Conservation (phyloP, 2,113 vertebrate genomes). For the Perca schrenkii region DNA sequence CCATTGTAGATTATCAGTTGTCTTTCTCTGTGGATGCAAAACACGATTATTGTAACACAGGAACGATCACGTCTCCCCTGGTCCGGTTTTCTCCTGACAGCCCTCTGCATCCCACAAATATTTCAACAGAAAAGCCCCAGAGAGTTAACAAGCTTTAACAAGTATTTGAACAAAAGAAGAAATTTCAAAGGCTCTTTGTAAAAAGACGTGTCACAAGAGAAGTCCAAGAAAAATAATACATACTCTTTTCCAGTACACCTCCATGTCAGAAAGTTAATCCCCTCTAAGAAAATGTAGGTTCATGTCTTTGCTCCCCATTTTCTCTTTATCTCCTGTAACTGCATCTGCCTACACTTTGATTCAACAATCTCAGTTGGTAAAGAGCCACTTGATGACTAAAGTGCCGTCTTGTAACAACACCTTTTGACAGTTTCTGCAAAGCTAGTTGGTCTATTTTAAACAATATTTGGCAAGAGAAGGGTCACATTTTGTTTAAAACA, state of each 20-base stretch:
- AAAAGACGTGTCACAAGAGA: too few species aligned
- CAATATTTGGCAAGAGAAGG: background rate
- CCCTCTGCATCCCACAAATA: slow-evolving; percentile 59
- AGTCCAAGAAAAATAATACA: too few species aligned
- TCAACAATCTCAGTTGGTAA: background rate
- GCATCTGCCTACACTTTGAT: too few species aligned
- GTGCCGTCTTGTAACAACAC: background rate
- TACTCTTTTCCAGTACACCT: too few species aligned
- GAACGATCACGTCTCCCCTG: slow-evolving; percentile 18
- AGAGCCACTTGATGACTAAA: background rate
- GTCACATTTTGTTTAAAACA: background rate
- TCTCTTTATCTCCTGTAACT: too few species aligned
- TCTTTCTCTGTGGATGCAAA: slow-evolving; percentile 18
- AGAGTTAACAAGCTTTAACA: slow-evolving; percentile 71
- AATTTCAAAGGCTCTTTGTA: slow-evolving; percentile 31
- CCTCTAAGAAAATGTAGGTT: too few species aligned
- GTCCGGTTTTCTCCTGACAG: slow-evolving; percentile 43
- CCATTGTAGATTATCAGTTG: background rate
- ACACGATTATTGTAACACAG: slow-evolving; percentile 13
- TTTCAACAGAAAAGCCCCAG: slow-evolving; percentile 56
- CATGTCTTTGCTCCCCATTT: too few species aligned
- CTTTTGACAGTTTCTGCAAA: background rate
- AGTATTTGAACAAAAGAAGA: slow-evolving; percentile 44
- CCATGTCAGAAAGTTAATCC: too few species aligned
- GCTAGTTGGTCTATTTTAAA: background rate